phyloP scores from a whole-genome alignment of 2,113 vertebrate genomes.

The Craseonycteris thonglongyai region DNA sequence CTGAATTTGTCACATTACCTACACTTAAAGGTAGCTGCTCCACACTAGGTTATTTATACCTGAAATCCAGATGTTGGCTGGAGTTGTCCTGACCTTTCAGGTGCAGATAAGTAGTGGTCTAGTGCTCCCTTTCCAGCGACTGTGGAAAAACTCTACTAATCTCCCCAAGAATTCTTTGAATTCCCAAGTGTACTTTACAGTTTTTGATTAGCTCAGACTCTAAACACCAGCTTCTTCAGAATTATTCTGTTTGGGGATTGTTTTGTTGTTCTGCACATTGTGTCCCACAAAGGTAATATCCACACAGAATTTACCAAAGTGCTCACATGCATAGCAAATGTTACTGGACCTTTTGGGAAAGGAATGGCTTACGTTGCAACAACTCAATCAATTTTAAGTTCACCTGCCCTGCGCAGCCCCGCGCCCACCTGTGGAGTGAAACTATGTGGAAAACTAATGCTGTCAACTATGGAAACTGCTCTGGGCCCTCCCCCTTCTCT shows the following conservation, averaged over 20 bases:
- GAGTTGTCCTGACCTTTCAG: neutral
- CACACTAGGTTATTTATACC: neutral
- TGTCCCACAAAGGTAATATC: neutral
- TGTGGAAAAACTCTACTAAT: neutral
- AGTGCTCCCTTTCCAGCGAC: neutral
- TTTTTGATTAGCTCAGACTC: conserved; percentile 30
- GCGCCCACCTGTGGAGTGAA: too few relatives aligned
- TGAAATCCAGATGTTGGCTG: neutral
- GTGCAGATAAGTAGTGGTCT: neutral
- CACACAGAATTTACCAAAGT: neutral
- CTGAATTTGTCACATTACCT: neutral
- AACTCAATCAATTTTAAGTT: neutral
- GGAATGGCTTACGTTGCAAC: neutral
- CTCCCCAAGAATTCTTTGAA: neutral
- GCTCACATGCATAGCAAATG: neutral
- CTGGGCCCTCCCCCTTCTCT: too few relatives aligned
- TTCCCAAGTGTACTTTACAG: neutral
- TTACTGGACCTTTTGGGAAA: neutral
- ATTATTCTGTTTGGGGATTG: neutral
- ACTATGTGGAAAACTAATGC: too few relatives aligned
- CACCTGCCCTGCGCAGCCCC: too few relatives aligned
- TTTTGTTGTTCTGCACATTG: neutral
- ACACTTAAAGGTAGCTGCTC: neutral
- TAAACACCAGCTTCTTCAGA: neutral
- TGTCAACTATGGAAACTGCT: too few relatives aligned